Percentiles rank a stretch among this genome's conserved stretches.
These are phyloP conservation scores for Labrus mixtus DNA, from an alignment of 2,113 vertebrate genomes.

Conservation along the genomic window DNA sequence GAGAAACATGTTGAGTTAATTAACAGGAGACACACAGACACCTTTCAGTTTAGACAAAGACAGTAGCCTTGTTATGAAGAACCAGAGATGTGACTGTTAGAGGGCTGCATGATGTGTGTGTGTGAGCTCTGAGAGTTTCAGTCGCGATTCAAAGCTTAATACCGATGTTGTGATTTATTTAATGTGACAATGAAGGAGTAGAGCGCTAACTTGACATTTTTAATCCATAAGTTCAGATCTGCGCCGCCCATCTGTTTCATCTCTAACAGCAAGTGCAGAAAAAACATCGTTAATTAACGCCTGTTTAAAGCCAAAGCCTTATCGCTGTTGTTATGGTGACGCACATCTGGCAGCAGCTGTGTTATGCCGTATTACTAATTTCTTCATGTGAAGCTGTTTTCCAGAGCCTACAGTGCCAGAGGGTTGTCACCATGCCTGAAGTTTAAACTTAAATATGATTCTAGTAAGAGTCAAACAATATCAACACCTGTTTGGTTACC, in stretches of 20 bases:
- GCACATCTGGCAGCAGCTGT: background rate
- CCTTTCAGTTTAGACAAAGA: background rate
- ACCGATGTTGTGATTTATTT: constrained; percentile 8
- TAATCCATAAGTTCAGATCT: constrained; percentile 5
- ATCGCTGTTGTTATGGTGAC: background rate
- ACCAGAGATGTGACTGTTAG: background rate
- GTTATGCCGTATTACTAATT: too few relatives aligned
- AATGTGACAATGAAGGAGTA: background rate
- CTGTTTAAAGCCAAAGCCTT: background rate
- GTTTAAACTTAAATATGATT: too few relatives aligned
- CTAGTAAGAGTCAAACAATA: too few relatives aligned
- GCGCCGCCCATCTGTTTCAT: constrained; percentile 27
- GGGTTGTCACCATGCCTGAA: too few relatives aligned
- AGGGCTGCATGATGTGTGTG: background rate
- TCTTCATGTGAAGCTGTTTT: too few relatives aligned
- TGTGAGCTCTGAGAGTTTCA: constrained; percentile 10
- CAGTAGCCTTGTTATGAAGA: constrained; percentile 11
- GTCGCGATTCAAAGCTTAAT: background rate
- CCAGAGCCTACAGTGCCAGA: too few relatives aligned
- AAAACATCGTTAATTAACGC: constrained; percentile 13
- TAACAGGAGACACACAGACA: background rate
- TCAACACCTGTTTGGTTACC: too few relatives aligned
- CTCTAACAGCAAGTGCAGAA: background rate
- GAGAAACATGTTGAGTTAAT: constrained; percentile 9
- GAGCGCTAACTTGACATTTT: constrained; percentile 19